Conservation (phyloP, 2,113 vertebrate genomes). For the Pluvianellus socialis region DNA sequence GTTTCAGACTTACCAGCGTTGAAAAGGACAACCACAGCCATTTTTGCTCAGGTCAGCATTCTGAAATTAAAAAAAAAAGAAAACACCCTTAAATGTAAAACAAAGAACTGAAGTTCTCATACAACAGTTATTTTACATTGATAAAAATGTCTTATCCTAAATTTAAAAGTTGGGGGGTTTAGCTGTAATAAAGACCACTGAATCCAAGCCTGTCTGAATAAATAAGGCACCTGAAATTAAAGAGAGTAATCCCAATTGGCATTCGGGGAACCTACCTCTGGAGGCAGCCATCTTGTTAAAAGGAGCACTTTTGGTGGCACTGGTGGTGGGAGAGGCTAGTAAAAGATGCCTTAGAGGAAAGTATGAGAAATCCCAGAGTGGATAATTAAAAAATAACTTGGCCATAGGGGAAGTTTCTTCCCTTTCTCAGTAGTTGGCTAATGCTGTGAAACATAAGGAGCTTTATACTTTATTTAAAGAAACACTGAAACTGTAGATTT, state of each 20-base stretch:
- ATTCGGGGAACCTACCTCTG: not conserved
- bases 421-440: not conserved
- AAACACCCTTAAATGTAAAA: not conserved
- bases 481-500: not conserved
- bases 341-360: constrained; percentile 19
- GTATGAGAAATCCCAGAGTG: constrained; percentile 37
- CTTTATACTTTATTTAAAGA: constrained; percentile 10
- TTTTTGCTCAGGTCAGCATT: not conserved
- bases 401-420: constrained; percentile 24
- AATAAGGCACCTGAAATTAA: not conserved
- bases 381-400: constrained; percentile 48
- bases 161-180: not conserved
- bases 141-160: not conserved
- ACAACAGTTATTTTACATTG: not conserved
- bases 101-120: not conserved
- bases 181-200: not conserved
- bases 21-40: not conserved
- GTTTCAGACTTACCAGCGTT: not conserved
- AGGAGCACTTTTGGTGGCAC: constrained; percentile 1
- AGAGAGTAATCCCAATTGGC: not conserved
- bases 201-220: not conserved
- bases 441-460: not conserved
- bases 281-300: constrained; percentile 3
- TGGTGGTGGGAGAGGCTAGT: not conserved
- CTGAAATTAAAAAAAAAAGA: not conserved